These are phyloP conservation scores for Cepaea nemoralis DNA, from an alignment of 1,140 invertebrate genomes.

Conservation along the genomic window DNA sequence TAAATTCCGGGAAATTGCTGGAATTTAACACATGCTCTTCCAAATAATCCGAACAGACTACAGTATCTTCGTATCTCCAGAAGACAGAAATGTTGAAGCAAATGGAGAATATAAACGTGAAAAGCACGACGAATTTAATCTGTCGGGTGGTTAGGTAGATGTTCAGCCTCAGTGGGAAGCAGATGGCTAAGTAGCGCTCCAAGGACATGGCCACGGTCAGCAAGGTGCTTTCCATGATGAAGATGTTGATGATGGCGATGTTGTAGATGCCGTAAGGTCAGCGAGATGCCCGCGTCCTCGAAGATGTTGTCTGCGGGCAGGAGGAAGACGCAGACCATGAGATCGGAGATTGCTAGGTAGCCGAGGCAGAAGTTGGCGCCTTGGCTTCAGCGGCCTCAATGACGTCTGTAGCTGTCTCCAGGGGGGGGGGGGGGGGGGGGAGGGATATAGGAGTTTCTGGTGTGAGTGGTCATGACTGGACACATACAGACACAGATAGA, in stretches of 20 bases:
- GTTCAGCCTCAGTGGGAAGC: slow-evolving; percentile 66
- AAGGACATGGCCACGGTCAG: slow-evolving; percentile 69
- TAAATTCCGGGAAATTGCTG: too few species aligned
- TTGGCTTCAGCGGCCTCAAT: slow-evolving; percentile 27
- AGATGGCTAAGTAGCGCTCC: slow-evolving; percentile 69
- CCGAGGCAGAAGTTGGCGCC: slow-evolving; percentile 66
- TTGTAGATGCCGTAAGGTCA: slow-evolving; percentile 65
- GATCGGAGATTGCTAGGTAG: slow-evolving; percentile 62
- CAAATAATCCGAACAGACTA: too few species aligned
- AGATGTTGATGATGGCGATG: slow-evolving; percentile 66
- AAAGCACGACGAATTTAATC: slow-evolving; percentile 63
- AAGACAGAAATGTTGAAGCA: slow-evolving; percentile 68
- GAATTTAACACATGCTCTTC: too few species aligned
- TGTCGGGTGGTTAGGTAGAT: slow-evolving; percentile 63
- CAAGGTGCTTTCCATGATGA: slow-evolving; percentile 70
- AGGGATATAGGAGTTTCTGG: too few species aligned
- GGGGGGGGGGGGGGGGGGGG: too few species aligned
- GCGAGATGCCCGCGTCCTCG: slow-evolving; percentile 49
- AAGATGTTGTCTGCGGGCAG: slow-evolving; percentile 59
- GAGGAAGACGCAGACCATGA: slow-evolving; percentile 66
- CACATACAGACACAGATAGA: too few species aligned
- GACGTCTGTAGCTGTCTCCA: too few species aligned
- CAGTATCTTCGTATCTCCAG: slow-evolving; percentile 61
- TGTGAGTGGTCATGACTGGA: too few species aligned
- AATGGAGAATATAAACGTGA: slow-evolving; percentile 63